These are phyloP conservation scores for Phrynocephalus guinanensis DNA, from an alignment of 2,797 vertebrate species.

Conservation along the genomic window DNA sequence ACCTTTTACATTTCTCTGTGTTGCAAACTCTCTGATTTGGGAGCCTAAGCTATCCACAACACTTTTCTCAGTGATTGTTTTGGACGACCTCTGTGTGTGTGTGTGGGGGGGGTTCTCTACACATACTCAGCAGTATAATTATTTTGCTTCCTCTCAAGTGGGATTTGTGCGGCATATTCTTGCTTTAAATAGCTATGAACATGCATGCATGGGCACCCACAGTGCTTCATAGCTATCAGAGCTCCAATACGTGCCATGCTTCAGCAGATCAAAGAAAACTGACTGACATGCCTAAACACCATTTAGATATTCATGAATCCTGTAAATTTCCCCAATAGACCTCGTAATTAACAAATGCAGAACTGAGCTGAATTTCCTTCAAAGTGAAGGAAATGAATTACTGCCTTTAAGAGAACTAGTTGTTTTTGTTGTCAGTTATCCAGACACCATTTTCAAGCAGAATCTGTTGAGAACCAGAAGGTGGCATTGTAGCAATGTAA, in stretches of 20 bases:
- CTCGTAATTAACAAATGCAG: background rate
- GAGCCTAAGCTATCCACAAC: background rate
- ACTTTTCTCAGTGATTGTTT: background rate
- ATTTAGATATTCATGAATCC: background rate
- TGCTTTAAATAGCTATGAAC: background rate
- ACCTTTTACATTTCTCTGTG: background rate
- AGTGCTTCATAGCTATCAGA: too few relatives aligned
- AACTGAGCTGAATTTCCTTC: background rate
- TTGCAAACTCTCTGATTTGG: background rate
- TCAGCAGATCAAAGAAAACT: background rate
- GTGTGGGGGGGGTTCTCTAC: background rate
- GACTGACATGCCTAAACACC: background rate
- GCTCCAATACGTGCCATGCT: background rate
- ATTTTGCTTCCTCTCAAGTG: background rate
- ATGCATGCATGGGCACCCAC: background rate
- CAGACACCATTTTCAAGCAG: background rate
- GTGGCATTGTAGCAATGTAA: constrained; percentile 54
- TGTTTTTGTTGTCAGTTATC: background rate
- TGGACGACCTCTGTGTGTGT: background rate
- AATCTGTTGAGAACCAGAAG: constrained; percentile 54
- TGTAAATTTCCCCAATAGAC: background rate
- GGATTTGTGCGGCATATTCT: background rate
- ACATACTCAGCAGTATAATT: background rate
- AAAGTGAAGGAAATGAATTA: background rate
- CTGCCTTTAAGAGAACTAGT: background rate